Evolutionary conservation across 2,888 invertebrate genomes (phyloP), one percentile per base, ranked within the genome.

Genomic region (Noctua janthe): DNA sequence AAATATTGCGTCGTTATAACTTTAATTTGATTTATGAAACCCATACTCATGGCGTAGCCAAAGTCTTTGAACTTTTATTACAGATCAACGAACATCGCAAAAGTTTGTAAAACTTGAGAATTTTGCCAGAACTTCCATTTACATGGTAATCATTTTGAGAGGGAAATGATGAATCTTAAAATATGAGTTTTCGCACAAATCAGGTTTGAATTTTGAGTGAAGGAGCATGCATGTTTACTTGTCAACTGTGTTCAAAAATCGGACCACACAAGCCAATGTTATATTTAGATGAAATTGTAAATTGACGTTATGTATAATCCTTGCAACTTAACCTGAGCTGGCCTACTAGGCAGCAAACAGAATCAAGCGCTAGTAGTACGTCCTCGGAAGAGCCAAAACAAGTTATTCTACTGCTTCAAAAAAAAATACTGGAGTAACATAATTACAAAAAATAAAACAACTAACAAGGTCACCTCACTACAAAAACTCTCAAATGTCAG

Each of bases 71-170:
- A 86, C 76, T 82, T 85, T 82, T 71, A 81, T 85, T 82, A 62
- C 69, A 66, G 71, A 76, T 76, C 75, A 79, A 67, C 35, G 64
- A 69, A 79, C 70, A 62, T 86, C 54, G n/a, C 20, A 43, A 75
- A 84, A 85, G 66, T 87, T 88, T 64, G 62, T 5, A 29, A 49
- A 77, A 80, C 74, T 81, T 78, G 29, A 56, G 69, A 78, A 59
- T 82, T 54, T 76, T 62, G 71, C 69, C 76, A 49, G 56, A 84
- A 84, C 72, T 84, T 76, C 39, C 70, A 87, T 88, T 88, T 81
- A 76, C 80, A 78, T 82, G 79, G 74, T 85, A 85, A 87, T 88
- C 4, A 71, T 74, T 82, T 78, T 69, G 35, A 69, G 39, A 67
- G 69, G 66, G 49, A 69, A 81, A 78, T 73, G 43, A 79, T 79